Evolutionary conservation across 2,888 invertebrate genomes (phyloP), one percentile per base, ranked within the genome.

Genomic region (Sinelater perroti): DNA sequence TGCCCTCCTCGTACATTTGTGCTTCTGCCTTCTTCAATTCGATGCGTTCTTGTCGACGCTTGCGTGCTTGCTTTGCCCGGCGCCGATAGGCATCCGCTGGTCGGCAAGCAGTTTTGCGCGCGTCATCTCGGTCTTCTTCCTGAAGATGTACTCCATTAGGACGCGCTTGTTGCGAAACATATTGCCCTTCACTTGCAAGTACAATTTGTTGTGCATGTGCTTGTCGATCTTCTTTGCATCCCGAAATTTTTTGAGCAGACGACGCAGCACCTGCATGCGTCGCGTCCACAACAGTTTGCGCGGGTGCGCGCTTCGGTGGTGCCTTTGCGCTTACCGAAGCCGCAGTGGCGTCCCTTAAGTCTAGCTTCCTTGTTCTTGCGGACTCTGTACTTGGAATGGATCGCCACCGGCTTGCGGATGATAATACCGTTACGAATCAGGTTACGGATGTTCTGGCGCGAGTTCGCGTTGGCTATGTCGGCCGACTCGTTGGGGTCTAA

Each of bases 401-500:
- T 96, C 24, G 93, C 95, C 44, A 95, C 95, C 1, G 97, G 97
- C 77, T 97, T 97, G 80, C 94, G 92, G 78, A 98, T 97, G 75
- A 98, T 97, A 69, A 97, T 85, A 85, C 97, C 97, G 89, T 98
- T 97, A 82, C 95, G 97, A 75, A 98, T 91, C 77, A 98, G 83
- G 79, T 95, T 95, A 69, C 97, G 89, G 79, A 98, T 93, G 81
- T 94, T 95, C 82, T 95, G 95, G 91, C 97, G 85, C 66, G 97
- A 97, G 79, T 97, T 98, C 68, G 97, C 97, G 79, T 96, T 97
- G 65, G 95, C 92, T 75, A 98, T 97, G 84, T 97, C 97, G 80
- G 93, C 94, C 75, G 92, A 93, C 86, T 98, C 98, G 83, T 98
- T 98, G 50, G 98, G 98, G 85, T 98, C 98, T 77, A 98, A 85